phyloP scores from a whole-genome alignment of 2,113 vertebrate species.

The Protobothrops mucrosquamatus region DNA sequence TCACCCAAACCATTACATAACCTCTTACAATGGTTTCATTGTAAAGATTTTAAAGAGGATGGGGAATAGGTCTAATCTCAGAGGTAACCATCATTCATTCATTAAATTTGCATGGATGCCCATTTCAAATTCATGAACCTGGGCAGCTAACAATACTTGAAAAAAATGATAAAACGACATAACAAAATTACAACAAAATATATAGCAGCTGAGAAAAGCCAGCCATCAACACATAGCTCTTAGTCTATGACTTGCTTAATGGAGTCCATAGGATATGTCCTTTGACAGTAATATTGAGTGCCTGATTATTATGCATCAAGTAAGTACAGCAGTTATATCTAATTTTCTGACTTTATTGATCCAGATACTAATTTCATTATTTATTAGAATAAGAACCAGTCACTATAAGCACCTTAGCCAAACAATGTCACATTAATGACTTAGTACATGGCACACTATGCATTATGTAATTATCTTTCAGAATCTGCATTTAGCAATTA shows the following conservation, averaged over 20 bases:
- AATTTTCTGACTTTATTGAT: not conserved
- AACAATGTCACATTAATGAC: constrained; percentile 24
- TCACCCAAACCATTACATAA: not conserved
- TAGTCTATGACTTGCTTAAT: constrained; percentile 11
- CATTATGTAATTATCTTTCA: constrained; percentile 15
- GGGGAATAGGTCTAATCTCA: not conserved
- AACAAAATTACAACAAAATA: not conserved
- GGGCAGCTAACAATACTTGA: not conserved
- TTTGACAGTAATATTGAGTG: constrained; percentile 14
- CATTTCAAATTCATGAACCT: not conserved
- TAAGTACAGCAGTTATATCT: constrained; percentile 24
- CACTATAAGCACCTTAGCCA: constrained; percentile 32
- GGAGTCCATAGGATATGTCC: constrained; percentile 3
- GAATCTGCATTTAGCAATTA: constrained; percentile 1
- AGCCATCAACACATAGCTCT: not conserved
- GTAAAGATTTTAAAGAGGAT: not conserved
- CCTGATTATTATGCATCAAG: constrained; percentile 24
- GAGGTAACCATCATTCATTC: not conserved
- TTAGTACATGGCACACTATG: constrained; percentile 21
- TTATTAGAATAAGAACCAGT: constrained; percentile 4
- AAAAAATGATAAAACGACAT: not conserved
- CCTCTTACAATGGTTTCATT: not conserved
- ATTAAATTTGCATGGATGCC: not conserved
- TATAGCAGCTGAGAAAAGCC: not conserved
- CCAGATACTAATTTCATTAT: constrained; percentile 23